A percentile compares a stretch with the other conserved stretches of the same genome.
Conservation (phyloP, 2,113 vertebrate species). For the Sylvia atricapilla region DNA sequence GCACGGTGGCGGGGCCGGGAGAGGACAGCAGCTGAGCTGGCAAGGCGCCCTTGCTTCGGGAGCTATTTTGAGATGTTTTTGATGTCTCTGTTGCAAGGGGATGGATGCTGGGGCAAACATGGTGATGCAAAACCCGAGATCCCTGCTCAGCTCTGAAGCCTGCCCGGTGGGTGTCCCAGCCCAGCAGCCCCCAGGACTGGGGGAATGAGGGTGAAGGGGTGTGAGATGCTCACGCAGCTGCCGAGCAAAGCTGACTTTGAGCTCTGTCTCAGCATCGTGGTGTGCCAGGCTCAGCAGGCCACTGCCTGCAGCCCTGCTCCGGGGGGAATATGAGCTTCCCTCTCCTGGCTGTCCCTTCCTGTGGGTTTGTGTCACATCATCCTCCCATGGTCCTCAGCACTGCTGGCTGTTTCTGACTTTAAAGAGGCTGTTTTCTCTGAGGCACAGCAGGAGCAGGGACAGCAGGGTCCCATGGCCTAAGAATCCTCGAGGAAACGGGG, state of each 20-base stretch:
- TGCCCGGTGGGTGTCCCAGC: neutral
- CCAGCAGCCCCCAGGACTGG: neutral
- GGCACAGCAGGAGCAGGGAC: neutral
- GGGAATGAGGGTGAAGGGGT: neutral
- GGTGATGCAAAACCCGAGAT: neutral
- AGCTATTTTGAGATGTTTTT: conserved; percentile 65
- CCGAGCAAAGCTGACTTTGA: accelerated
- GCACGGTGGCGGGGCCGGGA: neutral
- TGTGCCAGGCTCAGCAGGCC: accelerated
- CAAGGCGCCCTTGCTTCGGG: neutral
- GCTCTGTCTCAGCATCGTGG: accelerated
- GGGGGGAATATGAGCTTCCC: neutral
- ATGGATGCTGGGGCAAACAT: neutral
- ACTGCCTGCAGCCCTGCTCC: neutral
- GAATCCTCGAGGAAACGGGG: accelerated
- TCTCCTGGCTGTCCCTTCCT: neutral
- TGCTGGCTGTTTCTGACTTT: neutral
- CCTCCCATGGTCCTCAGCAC: neutral
- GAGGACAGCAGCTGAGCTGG: conserved; percentile 58
- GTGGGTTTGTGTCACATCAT: neutral
- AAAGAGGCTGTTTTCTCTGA: neutral
- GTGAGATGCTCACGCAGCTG: neutral
- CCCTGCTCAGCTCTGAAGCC: neutral
- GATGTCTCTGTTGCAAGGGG: conserved; percentile 45
- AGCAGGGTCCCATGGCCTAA: neutral